Evolutionary conservation across 2,888 invertebrate genomes (phyloP), one percentile per base, ranked within the genome.

Genomic region (Mythimna loreyi): DNA sequence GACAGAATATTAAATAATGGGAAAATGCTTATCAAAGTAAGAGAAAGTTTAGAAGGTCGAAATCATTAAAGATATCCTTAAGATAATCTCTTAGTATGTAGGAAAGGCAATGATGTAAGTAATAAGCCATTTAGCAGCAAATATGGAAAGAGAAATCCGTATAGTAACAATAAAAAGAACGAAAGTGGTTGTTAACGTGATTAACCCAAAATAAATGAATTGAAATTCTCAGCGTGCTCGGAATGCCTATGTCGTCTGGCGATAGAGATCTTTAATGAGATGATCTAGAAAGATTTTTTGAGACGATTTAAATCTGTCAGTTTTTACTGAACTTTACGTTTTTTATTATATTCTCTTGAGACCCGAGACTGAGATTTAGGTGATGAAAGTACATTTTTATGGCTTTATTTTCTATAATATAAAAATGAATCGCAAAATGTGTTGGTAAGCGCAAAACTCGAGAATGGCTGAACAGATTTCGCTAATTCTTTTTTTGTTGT

Each of bases 151-250:
- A 78, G 78, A 78, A 78, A 78, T 74, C 69, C 9, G 53, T 50
- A 36, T 60, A 40, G n/a, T 55, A 62, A 75, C 58, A 78, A 62
- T 45, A 67, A 33, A 67, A 47, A 55, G 53, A 78, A 70, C 9
- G 79, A 78, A 78, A 78, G 78, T 75, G 63, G 79, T 70, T 55
- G 40, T 70, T 70, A 52, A 70, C 2, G 55, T 55, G 70, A 70
- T 67, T 75, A 73, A 77, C 78, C 77, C 25, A 67, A 68, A 78
- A 67, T 19, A 43, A 52, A 49, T 76, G 52, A 56, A 77, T 76
- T 77, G 13, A 66, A 56, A 77, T 77, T 77, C 78, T 55, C 19
- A 53, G 23, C 77, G 33, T 43, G 57, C 28, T 61, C 16, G 9
- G 16, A 63, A 67, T 64, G 21, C 63, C 52, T 63, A 19, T 57